Evolutionary conservation across 1,140 invertebrate genomes (phyloP).

Genomic region (Heterodera schachtii): DNA sequence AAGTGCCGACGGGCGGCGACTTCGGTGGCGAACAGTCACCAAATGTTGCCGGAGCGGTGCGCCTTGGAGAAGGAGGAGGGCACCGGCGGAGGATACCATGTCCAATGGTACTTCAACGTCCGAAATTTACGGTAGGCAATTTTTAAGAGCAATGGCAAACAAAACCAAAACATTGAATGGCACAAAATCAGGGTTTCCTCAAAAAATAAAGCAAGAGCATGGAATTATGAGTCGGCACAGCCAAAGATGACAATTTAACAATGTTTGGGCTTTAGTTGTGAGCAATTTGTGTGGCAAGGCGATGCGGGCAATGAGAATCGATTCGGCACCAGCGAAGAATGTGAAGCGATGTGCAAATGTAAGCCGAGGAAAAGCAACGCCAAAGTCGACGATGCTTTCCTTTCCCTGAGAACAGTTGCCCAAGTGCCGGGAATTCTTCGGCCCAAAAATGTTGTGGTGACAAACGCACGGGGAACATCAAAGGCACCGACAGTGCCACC

Average conservation of each 20-base stretch:
- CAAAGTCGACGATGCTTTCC: background rate
- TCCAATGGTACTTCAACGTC: conserved; percentile 38
- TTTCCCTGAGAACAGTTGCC: conserved; percentile 1
- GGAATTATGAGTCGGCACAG: background rate
- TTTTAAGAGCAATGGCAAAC: too few species aligned
- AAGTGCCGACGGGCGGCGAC: background rate
- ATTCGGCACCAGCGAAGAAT: conserved; percentile 34
- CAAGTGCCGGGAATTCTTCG: conserved; percentile 3
- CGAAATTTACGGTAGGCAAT: conserved; percentile 8
- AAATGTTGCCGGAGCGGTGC: conserved; percentile 24
- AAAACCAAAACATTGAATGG: too few species aligned
- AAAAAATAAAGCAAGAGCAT: too few species aligned
- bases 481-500: too few species aligned
- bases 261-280: conserved; percentile 23
- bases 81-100: conserved; percentile 32
- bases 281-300: conserved; percentile 41
- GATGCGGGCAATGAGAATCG: conserved; percentile 43
- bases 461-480: conserved; percentile 4
- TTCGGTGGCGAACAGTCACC: background rate
- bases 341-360: conserved; percentile 38
- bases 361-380: background rate
- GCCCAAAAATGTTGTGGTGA: conserved; percentile 13
- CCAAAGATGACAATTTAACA: background rate
- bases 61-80: conserved; percentile 32
- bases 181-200: too few species aligned